Evolutionary conservation across 2,113 vertebrate species (phyloP).

Genomic region (Pollimyrus isidori): DNA sequence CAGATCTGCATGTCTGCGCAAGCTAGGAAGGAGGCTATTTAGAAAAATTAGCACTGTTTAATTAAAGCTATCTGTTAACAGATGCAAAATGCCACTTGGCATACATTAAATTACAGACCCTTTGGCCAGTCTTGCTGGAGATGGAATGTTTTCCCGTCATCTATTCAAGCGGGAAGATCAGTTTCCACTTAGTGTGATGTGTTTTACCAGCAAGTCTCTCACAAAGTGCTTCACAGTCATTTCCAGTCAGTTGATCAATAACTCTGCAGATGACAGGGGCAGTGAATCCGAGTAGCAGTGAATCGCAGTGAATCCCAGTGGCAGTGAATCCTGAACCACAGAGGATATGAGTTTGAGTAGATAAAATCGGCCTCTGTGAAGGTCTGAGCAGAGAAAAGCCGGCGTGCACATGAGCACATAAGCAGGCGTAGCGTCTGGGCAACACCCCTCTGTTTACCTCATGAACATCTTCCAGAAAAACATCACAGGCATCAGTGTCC

Average conservation of each 20-base stretch:
- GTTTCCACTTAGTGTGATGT: neutral
- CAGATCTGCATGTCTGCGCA: neutral
- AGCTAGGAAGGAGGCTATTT: neutral
- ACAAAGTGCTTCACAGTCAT: neutral
- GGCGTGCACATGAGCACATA: neutral
- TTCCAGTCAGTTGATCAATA: neutral
- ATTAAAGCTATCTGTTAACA: neutral
- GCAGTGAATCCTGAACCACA: neutral
- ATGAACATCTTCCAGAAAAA: neutral
- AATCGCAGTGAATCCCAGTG: too few relatives aligned
- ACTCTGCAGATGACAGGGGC: neutral
- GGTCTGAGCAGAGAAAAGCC: neutral
- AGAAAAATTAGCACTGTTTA: neutral
- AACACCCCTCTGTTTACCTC: neutral
- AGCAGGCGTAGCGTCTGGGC: neutral
- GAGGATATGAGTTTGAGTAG: neutral
- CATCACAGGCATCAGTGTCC: neutral
- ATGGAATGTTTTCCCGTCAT: neutral
- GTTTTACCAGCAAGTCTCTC: neutral
- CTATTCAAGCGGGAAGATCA: neutral
- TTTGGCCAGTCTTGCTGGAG: neutral
- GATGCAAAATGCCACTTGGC: neutral
- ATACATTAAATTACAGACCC: neutral
- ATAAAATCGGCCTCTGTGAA: neutral
- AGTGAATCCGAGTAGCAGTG: too few relatives aligned